These are phyloP conservation scores for Cremastinae sp. DNA, from an alignment of 2,888 invertebrate species.

Conservation along the genomic window DNA sequence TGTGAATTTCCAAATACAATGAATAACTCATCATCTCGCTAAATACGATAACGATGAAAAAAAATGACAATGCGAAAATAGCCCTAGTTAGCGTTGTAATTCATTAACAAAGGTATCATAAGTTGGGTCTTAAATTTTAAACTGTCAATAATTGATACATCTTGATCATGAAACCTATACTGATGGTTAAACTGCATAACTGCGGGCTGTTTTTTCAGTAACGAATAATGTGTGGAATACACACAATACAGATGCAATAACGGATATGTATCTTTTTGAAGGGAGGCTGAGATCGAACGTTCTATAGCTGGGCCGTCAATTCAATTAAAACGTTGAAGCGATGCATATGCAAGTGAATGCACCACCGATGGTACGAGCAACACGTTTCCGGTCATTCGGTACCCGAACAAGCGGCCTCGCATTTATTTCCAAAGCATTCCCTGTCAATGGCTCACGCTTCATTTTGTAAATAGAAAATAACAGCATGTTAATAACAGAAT, in stretches of 20 bases:
- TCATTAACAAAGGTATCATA: too few species aligned
- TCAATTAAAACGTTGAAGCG: conserved; percentile 38
- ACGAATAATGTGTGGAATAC: conserved; percentile 56
- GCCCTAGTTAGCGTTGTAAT: too few species aligned
- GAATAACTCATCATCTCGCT: too few species aligned
- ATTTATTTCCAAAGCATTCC: conserved; percentile 19
- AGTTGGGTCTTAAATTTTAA: too few species aligned
- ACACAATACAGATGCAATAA: conserved; percentile 13
- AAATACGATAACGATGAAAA: too few species aligned
- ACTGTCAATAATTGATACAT: too few species aligned
- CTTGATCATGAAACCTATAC: too few species aligned
- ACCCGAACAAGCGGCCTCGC: conserved; percentile 18
- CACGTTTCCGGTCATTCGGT: conserved; percentile 24
- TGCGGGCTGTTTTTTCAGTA: conserved; percentile 1
- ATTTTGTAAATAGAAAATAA: conserved; percentile 17
- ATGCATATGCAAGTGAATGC: conserved; percentile 13
- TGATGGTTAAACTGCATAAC: too few species aligned
- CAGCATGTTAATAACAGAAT: not conserved
- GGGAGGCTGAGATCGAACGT: not conserved
- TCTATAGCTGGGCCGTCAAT: not conserved
- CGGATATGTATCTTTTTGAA: conserved; percentile 10
- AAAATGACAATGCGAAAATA: too few species aligned
- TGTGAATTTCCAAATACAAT: too few species aligned
- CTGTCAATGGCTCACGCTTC: not conserved
- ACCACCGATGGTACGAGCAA: conserved; percentile 11